Conservation (phyloP, 2,113 vertebrate genomes). For the Cyanoderma ruficeps region DNA sequence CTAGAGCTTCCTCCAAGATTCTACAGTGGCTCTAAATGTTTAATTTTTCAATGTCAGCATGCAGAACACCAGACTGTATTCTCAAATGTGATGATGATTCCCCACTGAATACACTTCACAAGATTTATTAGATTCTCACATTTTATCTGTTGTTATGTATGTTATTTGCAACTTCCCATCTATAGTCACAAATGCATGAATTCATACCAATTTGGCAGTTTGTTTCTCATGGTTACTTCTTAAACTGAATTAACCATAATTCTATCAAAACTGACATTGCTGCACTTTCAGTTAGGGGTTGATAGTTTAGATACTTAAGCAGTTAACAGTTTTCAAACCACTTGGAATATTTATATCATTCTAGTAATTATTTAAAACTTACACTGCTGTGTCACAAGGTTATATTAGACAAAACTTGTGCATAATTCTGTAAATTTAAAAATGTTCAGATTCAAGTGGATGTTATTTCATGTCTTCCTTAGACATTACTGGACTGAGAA, state of each 20-base stretch:
- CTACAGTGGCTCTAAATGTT: neutral
- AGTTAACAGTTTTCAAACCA: neutral
- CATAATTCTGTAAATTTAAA: neutral
- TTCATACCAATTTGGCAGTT: neutral
- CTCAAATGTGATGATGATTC: neutral
- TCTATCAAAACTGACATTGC: neutral
- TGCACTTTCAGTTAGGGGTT: neutral
- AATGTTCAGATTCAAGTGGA: neutral
- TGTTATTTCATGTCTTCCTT: neutral
- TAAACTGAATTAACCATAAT: neutral
- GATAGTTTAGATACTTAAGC: neutral
- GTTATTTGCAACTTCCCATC: neutral
- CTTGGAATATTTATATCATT: neutral
- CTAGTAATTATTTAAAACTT: neutral
- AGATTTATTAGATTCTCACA: neutral
- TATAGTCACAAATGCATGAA: neutral
- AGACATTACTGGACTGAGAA: neutral
- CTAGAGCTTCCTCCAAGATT: neutral
- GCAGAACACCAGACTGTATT: neutral
- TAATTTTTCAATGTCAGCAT: neutral
- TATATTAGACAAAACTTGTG: neutral
- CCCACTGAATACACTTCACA: neutral
- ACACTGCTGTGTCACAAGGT: neutral
- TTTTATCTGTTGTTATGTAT: neutral
- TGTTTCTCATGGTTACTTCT: neutral